Evolutionary conservation across 1,140 invertebrate genomes (phyloP).

Genomic region (Potamilus streckersoni): DNA sequence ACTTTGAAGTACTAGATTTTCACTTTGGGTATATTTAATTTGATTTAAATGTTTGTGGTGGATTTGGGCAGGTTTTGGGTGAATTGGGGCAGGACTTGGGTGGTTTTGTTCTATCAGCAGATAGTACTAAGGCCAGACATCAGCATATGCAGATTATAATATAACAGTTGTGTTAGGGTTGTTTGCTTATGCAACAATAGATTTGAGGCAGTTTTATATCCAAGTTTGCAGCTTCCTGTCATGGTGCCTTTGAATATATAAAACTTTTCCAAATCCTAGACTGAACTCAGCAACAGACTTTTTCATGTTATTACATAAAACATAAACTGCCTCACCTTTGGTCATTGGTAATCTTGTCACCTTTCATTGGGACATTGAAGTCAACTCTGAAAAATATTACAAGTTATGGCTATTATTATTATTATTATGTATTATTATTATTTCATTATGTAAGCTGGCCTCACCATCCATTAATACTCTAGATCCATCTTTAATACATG

Average conservation of each 20-base stretch:
- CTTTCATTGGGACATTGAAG: constrained; percentile 99
- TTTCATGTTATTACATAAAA: neutral
- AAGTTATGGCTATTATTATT: too few relatives aligned
- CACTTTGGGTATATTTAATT: too few relatives aligned
- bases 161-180: too few relatives aligned
- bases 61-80: neutral
- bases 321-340: constrained; percentile 71
- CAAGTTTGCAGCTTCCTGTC: too few relatives aligned
- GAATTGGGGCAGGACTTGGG: neutral
- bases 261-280: neutral
- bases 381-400: constrained; percentile 82
- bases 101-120: neutral
- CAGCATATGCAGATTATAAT: too few relatives aligned
- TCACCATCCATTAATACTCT: neutral
- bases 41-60: too few relatives aligned
- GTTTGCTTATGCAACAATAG: too few relatives aligned
- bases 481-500: neutral
- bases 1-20: too few relatives aligned
- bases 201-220: too few relatives aligned
- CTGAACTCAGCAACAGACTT: neutral
- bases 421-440: too few relatives aligned
- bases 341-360: constrained; percentile 96
- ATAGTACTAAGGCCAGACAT: neutral
- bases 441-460: too few relatives aligned
- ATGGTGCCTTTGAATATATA: too few relatives aligned